Evolutionary conservation across 2,113 vertebrate species (phyloP), one percentile per base, ranked within the genome.

Genomic region (Charina bottae): DNA sequence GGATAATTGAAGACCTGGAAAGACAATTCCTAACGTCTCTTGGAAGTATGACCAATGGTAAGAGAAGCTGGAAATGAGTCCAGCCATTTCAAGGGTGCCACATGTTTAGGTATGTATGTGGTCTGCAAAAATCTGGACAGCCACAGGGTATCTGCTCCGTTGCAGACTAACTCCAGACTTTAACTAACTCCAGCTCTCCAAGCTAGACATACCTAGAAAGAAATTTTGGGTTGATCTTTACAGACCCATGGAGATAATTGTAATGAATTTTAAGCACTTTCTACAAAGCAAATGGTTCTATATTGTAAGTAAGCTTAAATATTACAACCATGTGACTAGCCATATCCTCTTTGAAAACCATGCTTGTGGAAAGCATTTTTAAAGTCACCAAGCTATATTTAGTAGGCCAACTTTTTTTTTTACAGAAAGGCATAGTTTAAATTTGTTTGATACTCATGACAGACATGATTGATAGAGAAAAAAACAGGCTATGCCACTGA

Each of bases 401-500:
- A 89, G 1, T 62, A 26, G 72, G 46, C 91, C 93, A 8, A 89
- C 62, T 2, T 13, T 0, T 90, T 6, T n/a, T 72, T 85, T 62
- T 42, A 42, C 53, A 83, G 24, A 78, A 33, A 55, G n/a, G 49
- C 83, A 86, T 17, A 9, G 96, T 94, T 86, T 92, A 88, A 49
- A 12, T 19, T 15, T 85, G 3, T 90, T 78, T 24, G n/a, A 90
- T 4, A 28, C 46, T 11, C 28, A 55, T 89, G 64, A 78, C 64
- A 55, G 49, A 54, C 49, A 78, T 56, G 88, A 78, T 55, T 89
- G 64, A 89, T 78, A 54, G 23, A 11, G 24, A 0, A 0, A 11
- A 9, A 68, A 88, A 93, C 56, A 88, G 10, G 85, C 2, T 86
- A 64, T 46, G 59, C 6, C 0, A 8, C 91, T 92, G 91, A 86